Evolutionary conservation across 2,113 vertebrate genomes (phyloP).

Genomic region (Protobothrops flavoviridis): DNA sequence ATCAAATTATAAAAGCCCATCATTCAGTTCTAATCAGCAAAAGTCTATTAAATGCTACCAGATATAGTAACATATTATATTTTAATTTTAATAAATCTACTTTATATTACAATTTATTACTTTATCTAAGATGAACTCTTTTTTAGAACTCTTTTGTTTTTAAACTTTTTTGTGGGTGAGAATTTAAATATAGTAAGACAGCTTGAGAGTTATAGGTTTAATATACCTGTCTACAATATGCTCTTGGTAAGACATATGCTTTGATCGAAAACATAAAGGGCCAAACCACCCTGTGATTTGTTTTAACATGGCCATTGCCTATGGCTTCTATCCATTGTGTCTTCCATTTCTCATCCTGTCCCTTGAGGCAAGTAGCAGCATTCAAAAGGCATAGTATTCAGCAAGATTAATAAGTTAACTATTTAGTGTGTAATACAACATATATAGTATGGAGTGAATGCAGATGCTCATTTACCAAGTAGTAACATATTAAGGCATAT

Average conservation of each 20-base stretch:
- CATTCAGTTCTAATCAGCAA: background rate
- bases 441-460: background rate
- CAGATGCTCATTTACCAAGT: background rate
- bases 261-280: background rate
- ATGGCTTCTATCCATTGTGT: background rate
- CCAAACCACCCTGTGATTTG: background rate
- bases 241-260: background rate
- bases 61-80: background rate
- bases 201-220: constrained; percentile 37
- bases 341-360: background rate
- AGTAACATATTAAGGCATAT: background rate
- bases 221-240: background rate
- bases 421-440: background rate
- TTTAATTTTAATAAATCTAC: background rate
- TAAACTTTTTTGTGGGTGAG: constrained; percentile 73
- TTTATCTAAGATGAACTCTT: constrained; percentile 11
- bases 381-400: background rate
- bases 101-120: background rate
- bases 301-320: background rate
- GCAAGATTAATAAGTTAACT: background rate
- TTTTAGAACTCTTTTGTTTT: constrained; percentile 73
- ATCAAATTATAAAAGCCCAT: background rate
- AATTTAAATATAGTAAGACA: constrained; percentile 74
- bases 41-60: background rate
- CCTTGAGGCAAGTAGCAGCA: background rate